A percentile compares a stretch with the other conserved stretches of the same genome.
Conservation (phyloP, 1,140 invertebrate genomes). For the Cherax quadricarinatus region DNA sequence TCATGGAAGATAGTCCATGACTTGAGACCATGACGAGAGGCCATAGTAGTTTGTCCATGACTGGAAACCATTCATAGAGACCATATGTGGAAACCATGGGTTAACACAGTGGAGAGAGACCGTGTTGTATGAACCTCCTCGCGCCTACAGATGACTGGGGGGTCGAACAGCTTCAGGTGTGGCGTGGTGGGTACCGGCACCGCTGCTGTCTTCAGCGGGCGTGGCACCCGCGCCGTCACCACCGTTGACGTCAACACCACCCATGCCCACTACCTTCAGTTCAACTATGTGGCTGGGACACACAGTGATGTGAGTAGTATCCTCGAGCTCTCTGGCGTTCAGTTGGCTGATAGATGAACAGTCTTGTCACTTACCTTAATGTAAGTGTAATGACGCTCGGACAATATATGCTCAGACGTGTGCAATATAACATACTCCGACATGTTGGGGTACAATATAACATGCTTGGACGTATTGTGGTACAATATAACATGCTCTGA, state of each 20-base stretch:
- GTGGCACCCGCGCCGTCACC: conserved; percentile 75
- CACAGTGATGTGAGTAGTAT: conserved; percentile 56
- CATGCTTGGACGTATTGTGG: no score
- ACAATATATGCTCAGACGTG: not conserved
- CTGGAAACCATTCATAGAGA: no score
- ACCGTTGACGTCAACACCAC: conserved; percentile 78
- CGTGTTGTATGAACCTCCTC: not conserved
- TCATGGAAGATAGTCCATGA: no score
- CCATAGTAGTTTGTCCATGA: no score
- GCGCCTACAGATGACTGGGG: conserved; percentile 73
- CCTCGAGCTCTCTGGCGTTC: not conserved
- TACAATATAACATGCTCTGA: no score
- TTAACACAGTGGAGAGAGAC: no score
- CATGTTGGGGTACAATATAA: no score
- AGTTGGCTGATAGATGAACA: not conserved
- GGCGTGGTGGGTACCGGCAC: conserved; percentile 77
- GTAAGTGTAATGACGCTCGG: no score
- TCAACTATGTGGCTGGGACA: conserved; percentile 66
- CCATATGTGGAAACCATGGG: no score
- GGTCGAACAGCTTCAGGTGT: conserved; percentile 76
- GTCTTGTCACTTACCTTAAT: not conserved
- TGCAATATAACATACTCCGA: no score
- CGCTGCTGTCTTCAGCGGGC: conserved; percentile 77
- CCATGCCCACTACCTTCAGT: conserved; percentile 70
- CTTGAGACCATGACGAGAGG: no score